Conservation (phyloP, 2,113 vertebrate genomes). For the Laterallus jamaicensis region DNA sequence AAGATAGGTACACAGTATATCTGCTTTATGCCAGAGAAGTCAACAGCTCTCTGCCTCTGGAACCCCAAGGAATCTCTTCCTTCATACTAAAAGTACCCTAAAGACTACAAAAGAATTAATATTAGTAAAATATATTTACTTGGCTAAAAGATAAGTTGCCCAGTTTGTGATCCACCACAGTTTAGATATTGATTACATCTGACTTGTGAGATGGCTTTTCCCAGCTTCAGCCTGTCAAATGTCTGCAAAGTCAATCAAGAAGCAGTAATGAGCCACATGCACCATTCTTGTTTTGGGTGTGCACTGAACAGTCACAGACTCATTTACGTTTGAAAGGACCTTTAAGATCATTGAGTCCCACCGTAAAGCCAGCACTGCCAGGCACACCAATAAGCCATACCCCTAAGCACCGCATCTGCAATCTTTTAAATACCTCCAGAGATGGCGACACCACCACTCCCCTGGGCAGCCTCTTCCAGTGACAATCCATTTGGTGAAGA, state of each 20-base stretch:
- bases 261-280: background rate
- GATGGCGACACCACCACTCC: too few relatives aligned
- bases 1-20: background rate
- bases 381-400: too few relatives aligned
- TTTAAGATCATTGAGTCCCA: too few relatives aligned
- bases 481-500: too few relatives aligned
- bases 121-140: background rate
- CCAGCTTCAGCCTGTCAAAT: background rate
- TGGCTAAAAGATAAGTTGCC: background rate
- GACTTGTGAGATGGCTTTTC: background rate
- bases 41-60: background rate
- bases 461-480: too few relatives aligned
- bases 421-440: too few relatives aligned
- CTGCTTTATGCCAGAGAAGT: background rate
- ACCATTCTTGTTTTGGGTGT: accelerated
- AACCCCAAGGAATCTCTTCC: background rate
- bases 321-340: too few relatives aligned
- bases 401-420: too few relatives aligned
- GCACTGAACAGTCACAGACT: background rate
- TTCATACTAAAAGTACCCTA: background rate
- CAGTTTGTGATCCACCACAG: background rate
- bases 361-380: too few relatives aligned
- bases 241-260: background rate
- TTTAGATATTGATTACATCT: background rate
- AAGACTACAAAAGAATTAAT: background rate